Conservation (phyloP, 2,113 vertebrate species). For the Regulus satrapa region DNA sequence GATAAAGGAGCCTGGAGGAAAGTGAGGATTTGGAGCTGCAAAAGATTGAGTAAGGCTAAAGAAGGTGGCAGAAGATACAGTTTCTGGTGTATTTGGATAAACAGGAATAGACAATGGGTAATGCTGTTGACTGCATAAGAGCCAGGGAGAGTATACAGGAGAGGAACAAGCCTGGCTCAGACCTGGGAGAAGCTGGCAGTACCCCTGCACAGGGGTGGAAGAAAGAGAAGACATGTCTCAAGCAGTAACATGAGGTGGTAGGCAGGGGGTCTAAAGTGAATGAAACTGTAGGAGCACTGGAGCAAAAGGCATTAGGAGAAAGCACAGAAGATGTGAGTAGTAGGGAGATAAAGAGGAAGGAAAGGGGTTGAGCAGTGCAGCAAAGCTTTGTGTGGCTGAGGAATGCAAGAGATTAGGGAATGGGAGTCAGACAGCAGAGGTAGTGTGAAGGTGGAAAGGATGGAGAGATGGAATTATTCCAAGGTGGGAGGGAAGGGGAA, state of each 20-base stretch:
- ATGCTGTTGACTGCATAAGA: neutral
- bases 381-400: neutral
- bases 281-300: neutral
- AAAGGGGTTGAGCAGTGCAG: neutral
- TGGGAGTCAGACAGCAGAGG: neutral
- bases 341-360: neutral
- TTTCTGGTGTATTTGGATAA: neutral
- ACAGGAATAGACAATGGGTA: neutral
- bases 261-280: neutral
- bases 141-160: neutral
- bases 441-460: neutral
- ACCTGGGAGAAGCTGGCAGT: neutral
- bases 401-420: neutral
- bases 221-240: neutral
- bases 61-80: neutral
- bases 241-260: neutral
- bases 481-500: neutral
- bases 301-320: neutral
- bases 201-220: neutral
- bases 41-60: neutral
- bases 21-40: neutral
- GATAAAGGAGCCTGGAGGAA: neutral
- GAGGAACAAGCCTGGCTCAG: neutral
- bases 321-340: neutral
- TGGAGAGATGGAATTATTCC: neutral